phyloP scores from a whole-genome alignment of 2,888 invertebrate species.

The Druceiella hillmani region DNA sequence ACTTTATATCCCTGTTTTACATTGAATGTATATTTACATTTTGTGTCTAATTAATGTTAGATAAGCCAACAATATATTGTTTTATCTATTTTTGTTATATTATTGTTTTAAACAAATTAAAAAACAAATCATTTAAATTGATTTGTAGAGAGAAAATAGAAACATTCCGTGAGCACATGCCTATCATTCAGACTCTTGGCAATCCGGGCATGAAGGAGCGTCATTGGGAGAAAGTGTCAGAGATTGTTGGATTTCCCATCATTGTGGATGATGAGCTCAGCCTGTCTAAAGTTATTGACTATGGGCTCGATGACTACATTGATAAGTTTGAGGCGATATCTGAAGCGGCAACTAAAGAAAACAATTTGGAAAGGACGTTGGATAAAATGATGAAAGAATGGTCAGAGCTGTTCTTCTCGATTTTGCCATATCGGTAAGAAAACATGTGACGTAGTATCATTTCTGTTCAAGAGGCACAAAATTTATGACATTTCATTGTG shows the following conservation, averaged over 20 bases:
- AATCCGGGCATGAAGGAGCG: slow-evolving; percentile 90
- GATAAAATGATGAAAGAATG: slow-evolving; percentile 90
- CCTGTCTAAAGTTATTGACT: slow-evolving; percentile 82
- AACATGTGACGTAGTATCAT: not conserved
- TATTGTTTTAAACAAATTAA: not conserved
- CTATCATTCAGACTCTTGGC: slow-evolving; percentile 88
- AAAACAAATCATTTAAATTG: not conserved
- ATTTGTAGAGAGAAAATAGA: slow-evolving; percentile 65
- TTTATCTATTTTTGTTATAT: not conserved
- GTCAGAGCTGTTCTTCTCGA: slow-evolving; percentile 71
- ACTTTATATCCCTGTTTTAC: too few relatives aligned
- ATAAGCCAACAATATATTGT: too few relatives aligned
- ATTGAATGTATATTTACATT: too few relatives aligned
- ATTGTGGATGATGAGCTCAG: slow-evolving; percentile 77
- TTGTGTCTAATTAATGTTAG: too few relatives aligned
- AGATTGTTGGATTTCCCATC: slow-evolving; percentile 91
- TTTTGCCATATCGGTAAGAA: slow-evolving; percentile 63
- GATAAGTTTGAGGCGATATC: slow-evolving; percentile 87
- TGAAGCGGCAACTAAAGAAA: slow-evolving; percentile 94
- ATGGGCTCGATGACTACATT: slow-evolving; percentile 83
- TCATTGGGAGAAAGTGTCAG: slow-evolving; percentile 94
- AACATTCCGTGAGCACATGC: slow-evolving; percentile 81
- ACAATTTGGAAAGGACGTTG: slow-evolving; percentile 83
- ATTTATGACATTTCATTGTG: too few relatives aligned
- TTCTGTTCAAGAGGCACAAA: too few relatives aligned